Conservation (phyloP, 30 jellyfish, hydroid and myxozoan genomes). For the Morbakka virulenta region DNA sequence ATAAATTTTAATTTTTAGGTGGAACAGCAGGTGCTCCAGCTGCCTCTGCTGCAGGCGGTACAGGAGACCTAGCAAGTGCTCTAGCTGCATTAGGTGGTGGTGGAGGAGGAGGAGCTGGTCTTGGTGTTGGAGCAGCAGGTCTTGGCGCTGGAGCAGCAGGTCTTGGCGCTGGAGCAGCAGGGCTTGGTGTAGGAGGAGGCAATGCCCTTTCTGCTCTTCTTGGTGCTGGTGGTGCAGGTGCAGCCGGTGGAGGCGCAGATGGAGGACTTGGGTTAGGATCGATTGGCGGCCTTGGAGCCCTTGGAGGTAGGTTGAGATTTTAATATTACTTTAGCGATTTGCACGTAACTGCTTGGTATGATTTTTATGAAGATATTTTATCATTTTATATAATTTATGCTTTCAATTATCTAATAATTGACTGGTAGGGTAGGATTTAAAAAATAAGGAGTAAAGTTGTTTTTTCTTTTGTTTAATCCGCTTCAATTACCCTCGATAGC, state of each 20-base stretch:
- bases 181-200: conserved; percentile 75
- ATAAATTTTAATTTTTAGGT: background rate
- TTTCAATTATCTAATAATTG: background rate
- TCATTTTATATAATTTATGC: background rate
- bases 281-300: no score
- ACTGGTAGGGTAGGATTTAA: no score
- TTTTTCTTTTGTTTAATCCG: no score
- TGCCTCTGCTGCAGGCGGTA: conserved; percentile 80
- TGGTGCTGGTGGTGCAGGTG: conserved; percentile 91
- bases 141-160: conserved; percentile 79
- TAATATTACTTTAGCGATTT: no score
- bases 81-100: conserved; percentile 62
- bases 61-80: conserved; percentile 49
- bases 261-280: conserved; percentile 64
- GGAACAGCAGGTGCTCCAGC: conserved; percentile 24
- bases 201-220: conserved; percentile 59
- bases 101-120: conserved; percentile 41
- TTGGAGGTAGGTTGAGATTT: conserved; percentile 18
- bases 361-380: no score
- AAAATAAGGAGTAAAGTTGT: no score
- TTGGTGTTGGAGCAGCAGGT: conserved; percentile 66
- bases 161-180: conserved; percentile 58
- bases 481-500: no score
- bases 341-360: no score
- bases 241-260: conserved; percentile 25